Evolutionary conservation across 2,113 vertebrate species (phyloP), one percentile per base, ranked within the genome.

Genomic region (Atrichornis clamosus): DNA sequence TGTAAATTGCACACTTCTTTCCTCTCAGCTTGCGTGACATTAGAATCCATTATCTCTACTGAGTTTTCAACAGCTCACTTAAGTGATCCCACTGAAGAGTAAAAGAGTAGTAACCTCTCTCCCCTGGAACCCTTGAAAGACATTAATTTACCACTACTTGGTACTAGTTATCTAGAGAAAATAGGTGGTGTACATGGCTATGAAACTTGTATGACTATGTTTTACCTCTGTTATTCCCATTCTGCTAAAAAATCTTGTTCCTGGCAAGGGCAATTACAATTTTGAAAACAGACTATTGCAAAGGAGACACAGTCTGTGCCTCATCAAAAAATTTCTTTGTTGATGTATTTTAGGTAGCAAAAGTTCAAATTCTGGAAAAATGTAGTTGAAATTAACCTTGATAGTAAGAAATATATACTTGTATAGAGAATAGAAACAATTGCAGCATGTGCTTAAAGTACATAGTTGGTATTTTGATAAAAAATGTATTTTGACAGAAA

Each of bases 1-100:
- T 90, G 90, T 89, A 96, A 77, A 92, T 78, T 93, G 82, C 46
- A 73, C n/a, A 75, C 14, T 83, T 35, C 67, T 83, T 86, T 74
- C 44, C 46, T 53, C 41, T 89, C 58, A 72, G 28, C 37, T 68
- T 44, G 9, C n/a, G 32, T 79, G 28, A 49, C 11, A 6, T 80
- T 62, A 50, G 52, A 69, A 42, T 67, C 79, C 70, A 87, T 95
- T 97, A 93, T 78, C 70, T 53, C 30, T 50, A 52, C 80, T 58
- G 69, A 65, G 42, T 89, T 84, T 96, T 89, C 82, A 75, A 62
- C 41, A 52, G 37, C 50, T 78, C 9, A 3, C 11, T 50, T 84
- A 73, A 80, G 37, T 81, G 52, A 52, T 89, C 69, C 52, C 47
- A 41, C 79, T 58, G 70, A 47, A 79, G 33, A 87, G 32, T 21